These are phyloP conservation scores for Thereva nobilitata DNA, from an alignment of 2,888 invertebrate species.

Conservation along the genomic window DNA sequence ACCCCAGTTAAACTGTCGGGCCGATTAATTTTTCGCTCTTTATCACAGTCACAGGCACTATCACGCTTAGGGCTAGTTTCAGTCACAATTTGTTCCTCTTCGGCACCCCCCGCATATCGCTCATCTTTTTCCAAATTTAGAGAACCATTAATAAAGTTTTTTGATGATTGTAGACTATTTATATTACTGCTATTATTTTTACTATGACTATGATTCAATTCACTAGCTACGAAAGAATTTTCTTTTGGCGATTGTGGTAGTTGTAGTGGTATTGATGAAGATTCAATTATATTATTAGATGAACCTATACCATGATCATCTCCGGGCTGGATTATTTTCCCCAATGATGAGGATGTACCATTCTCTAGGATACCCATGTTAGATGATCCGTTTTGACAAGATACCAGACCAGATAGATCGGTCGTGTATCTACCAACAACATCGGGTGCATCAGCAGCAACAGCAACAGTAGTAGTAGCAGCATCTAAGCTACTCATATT, in stretches of 20 bases:
- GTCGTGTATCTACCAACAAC: background rate
- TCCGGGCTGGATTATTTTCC: background rate
- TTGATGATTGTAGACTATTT: slow-evolving; percentile 12
- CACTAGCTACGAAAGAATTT: slow-evolving; percentile 39
- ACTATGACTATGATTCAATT: slow-evolving; percentile 38
- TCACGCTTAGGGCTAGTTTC: slow-evolving; percentile 21
- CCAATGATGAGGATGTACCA: background rate
- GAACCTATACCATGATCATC: too few species aligned
- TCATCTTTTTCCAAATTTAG: slow-evolving; percentile 5
- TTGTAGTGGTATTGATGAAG: slow-evolving; percentile 34
- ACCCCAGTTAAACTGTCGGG: slow-evolving; percentile 39
- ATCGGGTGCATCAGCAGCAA: slow-evolving; percentile 7
- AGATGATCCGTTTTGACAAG: slow-evolving; percentile 9
- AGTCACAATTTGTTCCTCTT: slow-evolving; percentile 1
- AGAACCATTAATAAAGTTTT: slow-evolving; percentile 20
- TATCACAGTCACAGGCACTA: slow-evolving; percentile 49
- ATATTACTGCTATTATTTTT: slow-evolving; percentile 22
- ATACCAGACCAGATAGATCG: slow-evolving; percentile 1
- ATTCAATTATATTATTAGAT: background rate
- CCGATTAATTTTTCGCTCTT: slow-evolving; percentile 23
- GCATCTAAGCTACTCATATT: slow-evolving; percentile 42
- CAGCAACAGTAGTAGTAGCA: slow-evolving; percentile 30
- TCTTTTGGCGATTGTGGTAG: slow-evolving; percentile 41
- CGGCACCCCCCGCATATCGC: background rate
- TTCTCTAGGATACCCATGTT: slow-evolving; percentile 37